Conservation (phyloP, 2,113 vertebrate species). For the Lasiurus borealis region DNA sequence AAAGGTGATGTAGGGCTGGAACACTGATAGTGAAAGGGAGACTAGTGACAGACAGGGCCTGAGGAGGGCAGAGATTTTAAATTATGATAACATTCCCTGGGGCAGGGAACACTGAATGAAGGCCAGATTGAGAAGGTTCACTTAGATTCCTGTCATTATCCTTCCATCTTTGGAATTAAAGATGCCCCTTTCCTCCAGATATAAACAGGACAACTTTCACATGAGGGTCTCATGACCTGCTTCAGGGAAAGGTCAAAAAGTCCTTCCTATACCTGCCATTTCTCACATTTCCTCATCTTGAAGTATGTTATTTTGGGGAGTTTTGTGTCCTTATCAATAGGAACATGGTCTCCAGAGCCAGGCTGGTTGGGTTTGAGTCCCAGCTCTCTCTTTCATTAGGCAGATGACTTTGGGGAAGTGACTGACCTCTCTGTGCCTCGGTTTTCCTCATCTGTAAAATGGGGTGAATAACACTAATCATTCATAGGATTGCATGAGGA, state of each 20-base stretch:
- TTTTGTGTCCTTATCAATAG: not conserved
- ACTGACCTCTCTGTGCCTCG: not conserved
- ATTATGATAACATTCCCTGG: not conserved
- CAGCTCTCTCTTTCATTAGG: not conserved
- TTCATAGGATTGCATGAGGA: not conserved
- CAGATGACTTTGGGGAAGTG: not conserved
- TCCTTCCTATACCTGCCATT: not conserved
- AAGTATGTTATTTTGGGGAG: not conserved
- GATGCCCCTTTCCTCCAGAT: not conserved
- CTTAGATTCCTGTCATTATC: not conserved
- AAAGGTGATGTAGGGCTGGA: not conserved
- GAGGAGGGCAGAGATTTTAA: not conserved
- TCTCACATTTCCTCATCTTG: not conserved
- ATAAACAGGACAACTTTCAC: not conserved
- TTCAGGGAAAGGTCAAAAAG: not conserved
- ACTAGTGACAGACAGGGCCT: not conserved
- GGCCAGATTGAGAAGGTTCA: not conserved
- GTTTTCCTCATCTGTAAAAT: constrained; percentile 34
- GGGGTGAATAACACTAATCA: not conserved
- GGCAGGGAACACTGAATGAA: not conserved
- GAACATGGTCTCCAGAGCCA: not conserved
- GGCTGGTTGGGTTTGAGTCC: not conserved
- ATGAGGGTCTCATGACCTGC: not conserved
- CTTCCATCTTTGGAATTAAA: not conserved
- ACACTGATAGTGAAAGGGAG: not conserved